These are phyloP conservation scores for Hypomecis atomaria DNA, from an alignment of 2,888 invertebrate species.

Conservation along the genomic window DNA sequence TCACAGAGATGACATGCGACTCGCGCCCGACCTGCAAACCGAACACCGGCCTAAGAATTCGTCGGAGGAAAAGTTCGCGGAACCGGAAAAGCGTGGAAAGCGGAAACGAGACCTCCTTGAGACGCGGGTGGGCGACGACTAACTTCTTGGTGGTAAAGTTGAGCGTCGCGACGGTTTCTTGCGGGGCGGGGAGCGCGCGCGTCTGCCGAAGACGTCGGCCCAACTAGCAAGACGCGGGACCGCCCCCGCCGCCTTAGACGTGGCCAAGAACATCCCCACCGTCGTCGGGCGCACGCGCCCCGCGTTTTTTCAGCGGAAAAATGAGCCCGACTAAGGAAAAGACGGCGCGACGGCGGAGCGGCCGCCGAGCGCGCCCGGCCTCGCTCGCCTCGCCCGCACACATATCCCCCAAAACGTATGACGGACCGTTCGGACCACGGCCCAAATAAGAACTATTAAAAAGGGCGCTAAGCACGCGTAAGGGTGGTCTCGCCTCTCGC, in stretches of 20 bases:
- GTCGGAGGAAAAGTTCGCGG: conserved; percentile 51
- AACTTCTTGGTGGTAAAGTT: conserved; percentile 86
- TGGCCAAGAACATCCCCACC: conserved; percentile 82
- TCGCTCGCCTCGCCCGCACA: conserved; percentile 51
- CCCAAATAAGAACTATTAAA: conserved; percentile 80
- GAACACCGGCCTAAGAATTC: conserved; percentile 28
- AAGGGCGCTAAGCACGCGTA: conserved; percentile 72
- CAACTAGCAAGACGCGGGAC: conserved; percentile 84
- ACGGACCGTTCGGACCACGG: conserved; percentile 75
- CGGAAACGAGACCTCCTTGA: conserved; percentile 82
- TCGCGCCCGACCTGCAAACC: conserved; percentile 50
- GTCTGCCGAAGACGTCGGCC: conserved; percentile 82
- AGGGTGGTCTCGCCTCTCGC: conserved; percentile 76
- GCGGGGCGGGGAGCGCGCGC: conserved; percentile 84
- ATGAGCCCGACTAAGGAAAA: conserved; percentile 83
- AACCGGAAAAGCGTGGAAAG: conserved; percentile 59
- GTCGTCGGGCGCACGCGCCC: conserved; percentile 81
- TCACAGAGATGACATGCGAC: conserved; percentile 78
- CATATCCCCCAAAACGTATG: conserved; percentile 61
- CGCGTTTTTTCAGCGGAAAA: conserved; percentile 84
- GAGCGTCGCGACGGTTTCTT: conserved; percentile 82
- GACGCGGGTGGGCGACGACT: conserved; percentile 85
- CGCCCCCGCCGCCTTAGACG: conserved; percentile 84
- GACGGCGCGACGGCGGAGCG: conserved; percentile 63
- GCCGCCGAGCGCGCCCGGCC: conserved; percentile 42